Conservation (phyloP, 2,797 vertebrate genomes). For the Petrocephalus schoutedeni region DNA sequence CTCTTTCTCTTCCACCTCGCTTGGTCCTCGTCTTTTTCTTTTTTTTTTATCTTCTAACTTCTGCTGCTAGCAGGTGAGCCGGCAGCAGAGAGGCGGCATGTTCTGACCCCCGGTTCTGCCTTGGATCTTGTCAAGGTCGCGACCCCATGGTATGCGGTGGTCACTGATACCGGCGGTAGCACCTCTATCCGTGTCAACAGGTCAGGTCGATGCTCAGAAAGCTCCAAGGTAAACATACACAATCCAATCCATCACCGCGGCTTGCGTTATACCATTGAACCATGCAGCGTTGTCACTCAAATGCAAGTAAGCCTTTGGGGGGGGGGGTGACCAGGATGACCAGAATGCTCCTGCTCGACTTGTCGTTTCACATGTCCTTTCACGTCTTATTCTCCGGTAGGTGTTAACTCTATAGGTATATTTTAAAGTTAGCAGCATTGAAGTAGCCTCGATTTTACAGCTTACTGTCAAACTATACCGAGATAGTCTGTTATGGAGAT, state of each 20-base stretch:
- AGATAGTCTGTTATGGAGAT: slow-evolving; percentile 34
- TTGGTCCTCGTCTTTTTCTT: slow-evolving; percentile 49
- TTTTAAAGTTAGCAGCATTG: slow-evolving; percentile 8
- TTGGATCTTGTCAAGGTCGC: slow-evolving; percentile 64
- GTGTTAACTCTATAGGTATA: not conserved
- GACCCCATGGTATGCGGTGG: slow-evolving; percentile 66
- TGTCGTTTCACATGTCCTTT: slow-evolving; percentile 14
- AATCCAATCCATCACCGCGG: slow-evolving; percentile 63
- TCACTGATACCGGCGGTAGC: slow-evolving; percentile 55
- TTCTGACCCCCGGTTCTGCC: slow-evolving; percentile 49
- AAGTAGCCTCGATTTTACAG: not conserved
- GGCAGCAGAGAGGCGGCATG: slow-evolving; percentile 35
- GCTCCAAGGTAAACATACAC: slow-evolving; percentile 68
- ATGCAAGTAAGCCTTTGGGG: slow-evolving; percentile 47
- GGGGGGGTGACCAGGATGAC: slow-evolving; percentile 13
- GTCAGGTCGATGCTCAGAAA: slow-evolving; percentile 68
- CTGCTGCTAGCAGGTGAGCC: slow-evolving; percentile 38
- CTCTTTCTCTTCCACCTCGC: slow-evolving; percentile 27
- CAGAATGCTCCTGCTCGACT: slow-evolving; percentile 4
- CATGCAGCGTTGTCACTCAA: slow-evolving; percentile 52
- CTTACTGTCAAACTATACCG: slow-evolving; percentile 20
- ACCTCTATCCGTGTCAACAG: slow-evolving; percentile 66
- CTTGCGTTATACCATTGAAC: slow-evolving; percentile 62
- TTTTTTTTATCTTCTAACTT: slow-evolving; percentile 34
- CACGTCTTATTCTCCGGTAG: not conserved